These are phyloP conservation scores for Pantherophis alleghaniensis DNA, from an alignment of 2,797 vertebrate species.

Conservation along the genomic window DNA sequence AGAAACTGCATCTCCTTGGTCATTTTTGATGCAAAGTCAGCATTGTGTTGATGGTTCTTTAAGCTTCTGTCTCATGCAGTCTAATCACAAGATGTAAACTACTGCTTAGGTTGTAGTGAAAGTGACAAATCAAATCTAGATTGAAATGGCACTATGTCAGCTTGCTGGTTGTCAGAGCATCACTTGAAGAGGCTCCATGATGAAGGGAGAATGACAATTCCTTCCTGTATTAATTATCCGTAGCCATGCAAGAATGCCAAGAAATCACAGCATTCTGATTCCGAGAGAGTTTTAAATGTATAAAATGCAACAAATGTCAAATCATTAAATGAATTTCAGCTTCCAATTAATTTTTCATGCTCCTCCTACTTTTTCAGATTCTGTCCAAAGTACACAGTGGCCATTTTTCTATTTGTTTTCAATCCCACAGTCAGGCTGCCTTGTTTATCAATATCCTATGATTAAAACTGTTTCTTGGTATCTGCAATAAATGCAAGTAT, in stretches of 20 bases:
- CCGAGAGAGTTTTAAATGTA: background rate
- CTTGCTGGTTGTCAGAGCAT: constrained; percentile 42
- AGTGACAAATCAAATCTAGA: constrained; percentile 39
- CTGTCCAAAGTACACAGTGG: background rate
- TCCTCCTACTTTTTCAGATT: background rate
- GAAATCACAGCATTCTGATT: background rate
- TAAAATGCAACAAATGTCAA: background rate
- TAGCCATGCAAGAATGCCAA: background rate
- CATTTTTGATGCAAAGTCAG: constrained; percentile 44
- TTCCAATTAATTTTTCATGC: background rate
- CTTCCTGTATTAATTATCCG: background rate
- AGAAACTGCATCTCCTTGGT: constrained; percentile 3
- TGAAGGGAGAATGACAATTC: constrained; percentile 27
- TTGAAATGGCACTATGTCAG: constrained; percentile 44
- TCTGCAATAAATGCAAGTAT: background rate
- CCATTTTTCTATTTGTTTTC: background rate
- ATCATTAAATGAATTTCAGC: background rate
- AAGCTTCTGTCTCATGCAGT: constrained; percentile 39
- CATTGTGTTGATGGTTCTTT: background rate
- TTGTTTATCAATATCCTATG: background rate
- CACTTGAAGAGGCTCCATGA: background rate
- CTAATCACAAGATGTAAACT: constrained; percentile 43
- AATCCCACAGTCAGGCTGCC: background rate
- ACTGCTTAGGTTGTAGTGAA: constrained; percentile 42
- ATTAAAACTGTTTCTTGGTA: background rate